These are phyloP conservation scores for Mastomys natalensis DNA, from an alignment of 2,113 vertebrate species.

Conservation along the genomic window DNA sequence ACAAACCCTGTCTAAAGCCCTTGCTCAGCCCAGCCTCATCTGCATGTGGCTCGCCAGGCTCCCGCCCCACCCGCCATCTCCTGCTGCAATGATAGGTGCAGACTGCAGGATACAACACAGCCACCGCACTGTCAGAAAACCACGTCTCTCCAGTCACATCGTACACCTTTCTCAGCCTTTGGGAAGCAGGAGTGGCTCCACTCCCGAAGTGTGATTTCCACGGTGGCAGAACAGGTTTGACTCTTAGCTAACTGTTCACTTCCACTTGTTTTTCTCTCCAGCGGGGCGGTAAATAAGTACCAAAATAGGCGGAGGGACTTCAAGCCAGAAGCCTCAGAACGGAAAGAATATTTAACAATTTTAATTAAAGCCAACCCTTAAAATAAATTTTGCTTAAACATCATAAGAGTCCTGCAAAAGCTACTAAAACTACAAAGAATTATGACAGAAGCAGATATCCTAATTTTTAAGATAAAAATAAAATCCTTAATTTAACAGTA, in stretches of 20 bases:
- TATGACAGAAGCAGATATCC: not conserved
- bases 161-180: not conserved
- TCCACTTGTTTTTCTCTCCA: conserved; percentile 62
- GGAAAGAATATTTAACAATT: conserved; percentile 9
- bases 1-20: not conserved
- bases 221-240: not conserved
- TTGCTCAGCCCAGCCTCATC: not conserved
- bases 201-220: not conserved
- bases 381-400: conserved; percentile 61
- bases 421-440: conserved; percentile 11
- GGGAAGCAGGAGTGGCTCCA: not conserved
- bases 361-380: conserved; percentile 17
- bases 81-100: not conserved
- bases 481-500: not conserved
- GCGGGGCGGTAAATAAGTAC: conserved; percentile 64
- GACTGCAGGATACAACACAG: not conserved
- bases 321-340: not conserved
- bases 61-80: not conserved
- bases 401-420: conserved; percentile 7
- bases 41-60: no score
- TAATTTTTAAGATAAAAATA: conserved; percentile 29
- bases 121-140: not conserved
- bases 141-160: not conserved
- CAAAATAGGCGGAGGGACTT: not conserved
- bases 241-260: not conserved